Base-by-base conservation (phyloP, 2,888 invertebrate genomes). In the Archaeoteleia sp. region DNA sequence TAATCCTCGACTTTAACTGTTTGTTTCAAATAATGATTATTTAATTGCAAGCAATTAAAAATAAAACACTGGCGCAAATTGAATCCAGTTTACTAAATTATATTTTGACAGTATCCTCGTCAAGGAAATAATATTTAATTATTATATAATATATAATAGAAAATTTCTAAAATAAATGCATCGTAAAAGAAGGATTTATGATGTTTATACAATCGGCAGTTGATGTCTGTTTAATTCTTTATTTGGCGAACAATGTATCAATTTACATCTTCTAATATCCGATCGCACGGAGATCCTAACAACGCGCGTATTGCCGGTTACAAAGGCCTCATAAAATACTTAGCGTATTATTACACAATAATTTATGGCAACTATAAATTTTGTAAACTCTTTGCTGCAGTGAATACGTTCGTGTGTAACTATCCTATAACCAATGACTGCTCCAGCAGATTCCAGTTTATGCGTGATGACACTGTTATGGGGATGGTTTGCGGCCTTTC, bases 401-500 rank as follows among this genome's bases (percentile, higher is more conserved):
- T 42, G 30, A 34, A 42, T 43, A 32, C 43, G 29, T 13, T 35
- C 13, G 30, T 29, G 13, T 25, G 43, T 34, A 43, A 37, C 54
- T 35, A 54, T 37, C 17, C 15, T 17, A 29, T 55, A 37, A 45
- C 29, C 55, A 42, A 34, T 20, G 45, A 29, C 9, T 53, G 5
- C 14, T 8, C 34, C 46, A 9, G 34, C 17, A 25, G 42, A 42
- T 42, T 42, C 42, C 25, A 42, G 42, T 42, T 39, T 39, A 39
- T 20, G 39, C 20, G 39, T 39, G 39, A 39, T 42, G 55, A 55
- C 55, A 55, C 55, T 46, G 39, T 42, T 51, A 27, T 10, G 20
- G 53, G 39, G 53, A 40, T 42, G 53, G 23, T 40, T 45, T 17
- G 39, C 37, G 57, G 58, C 48, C 45, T 58, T 58, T 58, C 48